These are phyloP conservation scores for Pandion haliaetus DNA, from an alignment of 2,113 vertebrate species.

Conservation along the genomic window DNA sequence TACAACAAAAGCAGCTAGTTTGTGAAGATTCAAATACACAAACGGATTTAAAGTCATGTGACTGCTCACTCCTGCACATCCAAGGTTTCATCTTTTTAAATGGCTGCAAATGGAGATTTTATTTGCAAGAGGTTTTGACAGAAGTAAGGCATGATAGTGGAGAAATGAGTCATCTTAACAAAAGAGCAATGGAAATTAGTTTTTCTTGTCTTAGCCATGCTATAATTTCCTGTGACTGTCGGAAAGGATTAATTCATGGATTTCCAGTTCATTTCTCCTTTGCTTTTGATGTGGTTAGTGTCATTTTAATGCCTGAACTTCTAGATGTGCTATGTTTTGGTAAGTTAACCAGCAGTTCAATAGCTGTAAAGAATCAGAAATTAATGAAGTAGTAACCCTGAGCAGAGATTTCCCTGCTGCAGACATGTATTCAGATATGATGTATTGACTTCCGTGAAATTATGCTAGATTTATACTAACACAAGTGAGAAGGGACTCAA, in stretches of 20 bases:
- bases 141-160: not conserved
- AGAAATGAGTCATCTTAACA: not conserved
- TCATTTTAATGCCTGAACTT: not conserved
- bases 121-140: not conserved
- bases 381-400: not conserved
- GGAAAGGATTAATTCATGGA: not conserved
- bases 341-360: constrained; percentile 5
- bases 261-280: not conserved
- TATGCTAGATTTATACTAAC: not conserved
- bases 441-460: not conserved
- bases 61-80: not conserved
- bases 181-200: not conserved
- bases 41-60: not conserved
- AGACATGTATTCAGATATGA: not conserved
- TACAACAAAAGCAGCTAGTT: not conserved
- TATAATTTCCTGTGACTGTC: not conserved
- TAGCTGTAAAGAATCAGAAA: not conserved
- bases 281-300: not conserved
- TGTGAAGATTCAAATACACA: not conserved
- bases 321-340: not conserved
- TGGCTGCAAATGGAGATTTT: not conserved
- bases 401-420: not conserved
- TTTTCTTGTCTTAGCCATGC: not conserved
- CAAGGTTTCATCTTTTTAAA: not conserved
- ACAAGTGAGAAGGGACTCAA: not conserved